Conservation (phyloP, 2,113 vertebrate genomes). For the Serilophus lunatus region DNA sequence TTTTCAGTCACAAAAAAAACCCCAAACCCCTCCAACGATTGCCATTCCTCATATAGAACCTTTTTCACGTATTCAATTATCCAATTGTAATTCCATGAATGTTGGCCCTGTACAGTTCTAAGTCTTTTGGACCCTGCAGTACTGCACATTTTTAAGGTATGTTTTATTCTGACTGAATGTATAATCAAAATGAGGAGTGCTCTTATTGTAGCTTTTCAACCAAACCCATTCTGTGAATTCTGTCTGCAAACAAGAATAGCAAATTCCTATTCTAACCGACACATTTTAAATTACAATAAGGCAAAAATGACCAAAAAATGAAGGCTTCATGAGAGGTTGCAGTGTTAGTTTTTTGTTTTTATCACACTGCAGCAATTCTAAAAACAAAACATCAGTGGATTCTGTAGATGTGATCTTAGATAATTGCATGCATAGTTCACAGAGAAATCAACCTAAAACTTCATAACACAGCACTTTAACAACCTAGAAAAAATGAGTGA, state of each 20-base stretch:
- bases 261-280: neutral
- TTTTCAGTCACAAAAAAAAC: neutral
- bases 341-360: neutral
- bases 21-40: neutral
- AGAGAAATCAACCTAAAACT: neutral
- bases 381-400: neutral
- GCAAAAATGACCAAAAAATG: neutral
- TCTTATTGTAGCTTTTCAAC: neutral
- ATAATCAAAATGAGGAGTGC: neutral
- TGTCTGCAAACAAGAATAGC: neutral
- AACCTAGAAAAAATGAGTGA: rapidly evolving
- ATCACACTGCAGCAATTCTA: neutral
- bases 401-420: neutral
- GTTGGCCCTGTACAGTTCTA: neutral
- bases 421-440: neutral
- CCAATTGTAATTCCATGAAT: neutral
- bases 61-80: neutral
- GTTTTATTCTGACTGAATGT: neutral
- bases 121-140: neutral
- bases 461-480: neutral
- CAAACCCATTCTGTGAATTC: neutral
- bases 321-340: neutral
- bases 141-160: neutral
- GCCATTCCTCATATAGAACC: neutral
- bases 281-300: neutral